These are phyloP conservation scores for Drosophila burlai DNA, from an alignment of 1,140 invertebrate species.

Conservation along the genomic window DNA sequence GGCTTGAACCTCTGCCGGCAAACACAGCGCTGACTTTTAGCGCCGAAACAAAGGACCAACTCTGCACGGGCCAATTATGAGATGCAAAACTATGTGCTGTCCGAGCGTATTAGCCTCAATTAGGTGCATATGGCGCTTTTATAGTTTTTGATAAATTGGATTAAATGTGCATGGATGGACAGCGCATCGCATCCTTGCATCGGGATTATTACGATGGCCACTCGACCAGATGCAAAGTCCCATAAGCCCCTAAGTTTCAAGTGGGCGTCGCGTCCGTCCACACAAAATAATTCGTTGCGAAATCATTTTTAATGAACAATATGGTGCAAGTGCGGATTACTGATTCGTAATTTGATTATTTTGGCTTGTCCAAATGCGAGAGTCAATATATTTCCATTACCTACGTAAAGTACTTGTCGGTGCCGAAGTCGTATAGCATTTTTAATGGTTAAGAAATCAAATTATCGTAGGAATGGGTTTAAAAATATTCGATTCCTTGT, in stretches of 20 bases:
- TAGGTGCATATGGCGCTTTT: not conserved
- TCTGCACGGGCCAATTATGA: conserved; percentile 10
- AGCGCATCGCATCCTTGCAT: not conserved
- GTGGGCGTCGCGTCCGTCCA: not conserved
- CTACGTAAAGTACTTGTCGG: no score
- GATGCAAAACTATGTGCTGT: conserved; percentile 16
- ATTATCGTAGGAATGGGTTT: no score
- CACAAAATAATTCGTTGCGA: conserved; percentile 11
- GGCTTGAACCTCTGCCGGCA: not conserved
- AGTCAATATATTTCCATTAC: no score
- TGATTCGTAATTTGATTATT: conserved; percentile 6
- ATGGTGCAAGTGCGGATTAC: not conserved
- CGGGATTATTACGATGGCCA: not conserved
- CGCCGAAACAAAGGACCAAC: not conserved
- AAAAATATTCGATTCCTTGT: no score
- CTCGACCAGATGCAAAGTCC: conserved; percentile 3
- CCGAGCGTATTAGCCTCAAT: conserved; percentile 12
- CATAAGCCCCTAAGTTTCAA: not conserved
- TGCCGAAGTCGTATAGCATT: no score
- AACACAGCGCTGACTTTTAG: not conserved
- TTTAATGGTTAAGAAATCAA: no score
- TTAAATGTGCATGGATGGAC: conserved; percentile 6
- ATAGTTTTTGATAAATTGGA: conserved; percentile 16
- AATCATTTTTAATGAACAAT: conserved; percentile 15
- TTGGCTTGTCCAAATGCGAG: no score